Evolutionary conservation across 2,888 invertebrate genomes (phyloP).

Genomic region (Phlogophora meticulosa): DNA sequence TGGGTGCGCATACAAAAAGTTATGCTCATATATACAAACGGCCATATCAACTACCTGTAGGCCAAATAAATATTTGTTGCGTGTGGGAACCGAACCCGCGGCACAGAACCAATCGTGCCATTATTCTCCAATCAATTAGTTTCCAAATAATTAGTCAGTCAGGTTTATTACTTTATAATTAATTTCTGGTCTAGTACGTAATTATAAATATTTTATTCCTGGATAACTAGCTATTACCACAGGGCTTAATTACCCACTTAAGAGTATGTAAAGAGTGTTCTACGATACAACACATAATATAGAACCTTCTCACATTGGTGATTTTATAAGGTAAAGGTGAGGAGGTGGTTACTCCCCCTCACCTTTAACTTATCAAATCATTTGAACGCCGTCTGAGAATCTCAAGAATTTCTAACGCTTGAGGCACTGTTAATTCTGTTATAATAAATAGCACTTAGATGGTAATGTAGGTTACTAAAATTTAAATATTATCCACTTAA

Average conservation of each 20-base stretch:
- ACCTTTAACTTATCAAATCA: slow-evolving; percentile 7
- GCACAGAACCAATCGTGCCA: too few species aligned
- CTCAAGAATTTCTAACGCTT: slow-evolving; percentile 34
- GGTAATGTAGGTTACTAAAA: neutral
- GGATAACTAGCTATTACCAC: neutral
- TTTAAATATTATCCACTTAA: neutral
- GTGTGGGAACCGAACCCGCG: too few species aligned
- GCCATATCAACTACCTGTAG: too few species aligned
- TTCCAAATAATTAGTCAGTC: too few species aligned
- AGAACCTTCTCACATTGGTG: slow-evolving; percentile 15
- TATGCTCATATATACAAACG: too few species aligned
- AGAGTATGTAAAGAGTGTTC: neutral
- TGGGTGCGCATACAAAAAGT: too few species aligned
- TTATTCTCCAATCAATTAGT: too few species aligned
- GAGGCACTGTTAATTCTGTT: slow-evolving; percentile 19
- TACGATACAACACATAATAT: neutral
- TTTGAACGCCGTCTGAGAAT: slow-evolving; percentile 5
- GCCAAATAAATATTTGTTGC: too few species aligned
- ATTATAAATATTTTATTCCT: neutral
- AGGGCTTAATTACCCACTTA: neutral
- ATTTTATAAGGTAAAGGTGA: too few species aligned
- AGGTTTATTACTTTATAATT: too few species aligned
- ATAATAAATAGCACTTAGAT: slow-evolving; percentile 16
- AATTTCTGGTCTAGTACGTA: neutral
- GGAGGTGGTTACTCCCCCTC: too few species aligned